Percentiles rank a stretch among this genome's conserved stretches.
These are phyloP conservation scores for Forbesichthys agassizii DNA, from an alignment of 2,113 vertebrate genomes.

Conservation along the genomic window DNA sequence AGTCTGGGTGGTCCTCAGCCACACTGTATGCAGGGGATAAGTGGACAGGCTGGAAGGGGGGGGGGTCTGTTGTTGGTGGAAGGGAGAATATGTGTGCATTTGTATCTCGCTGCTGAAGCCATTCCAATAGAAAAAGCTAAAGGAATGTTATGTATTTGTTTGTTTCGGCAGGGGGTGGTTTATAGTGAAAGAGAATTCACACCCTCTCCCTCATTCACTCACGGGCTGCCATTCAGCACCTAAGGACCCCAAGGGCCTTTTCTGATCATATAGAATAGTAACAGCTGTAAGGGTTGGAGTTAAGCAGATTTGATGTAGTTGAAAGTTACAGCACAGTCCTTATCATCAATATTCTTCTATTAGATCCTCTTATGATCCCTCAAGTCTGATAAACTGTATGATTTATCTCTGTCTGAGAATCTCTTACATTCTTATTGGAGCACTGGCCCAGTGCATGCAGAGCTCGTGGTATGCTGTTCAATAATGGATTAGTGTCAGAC, in stretches of 20 bases:
- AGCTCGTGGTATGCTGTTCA: neutral
- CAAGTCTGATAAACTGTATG: neutral
- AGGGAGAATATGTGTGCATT: slow-evolving; percentile 1
- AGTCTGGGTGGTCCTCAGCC: slow-evolving; percentile 60
- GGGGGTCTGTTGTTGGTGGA: slow-evolving; percentile 30
- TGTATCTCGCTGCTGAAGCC: slow-evolving; percentile 19
- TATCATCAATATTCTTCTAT: slow-evolving; percentile 14
- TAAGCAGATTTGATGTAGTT: slow-evolving; percentile 35
- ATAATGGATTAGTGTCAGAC: slow-evolving; percentile 12
- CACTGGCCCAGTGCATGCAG: neutral
- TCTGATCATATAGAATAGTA: slow-evolving; percentile 19
- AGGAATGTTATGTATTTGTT: slow-evolving; percentile 1
- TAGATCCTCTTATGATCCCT: neutral
- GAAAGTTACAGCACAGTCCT: slow-evolving; percentile 15
- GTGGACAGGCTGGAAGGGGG: slow-evolving; percentile 39
- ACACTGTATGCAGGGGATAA: slow-evolving; percentile 48
- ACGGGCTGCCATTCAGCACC: slow-evolving; percentile 39
- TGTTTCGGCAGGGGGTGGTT: neutral
- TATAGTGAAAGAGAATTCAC: neutral
- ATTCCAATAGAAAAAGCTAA: slow-evolving; percentile 49
- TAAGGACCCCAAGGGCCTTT: slow-evolving; percentile 33
- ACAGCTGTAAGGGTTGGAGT: slow-evolving; percentile 12
- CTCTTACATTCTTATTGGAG: slow-evolving; percentile 6
- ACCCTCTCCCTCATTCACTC: neutral
- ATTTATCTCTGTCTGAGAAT: neutral